These are phyloP conservation scores for Hartigia nigra DNA, from an alignment of 2,888 invertebrate species.

Conservation along the genomic window DNA sequence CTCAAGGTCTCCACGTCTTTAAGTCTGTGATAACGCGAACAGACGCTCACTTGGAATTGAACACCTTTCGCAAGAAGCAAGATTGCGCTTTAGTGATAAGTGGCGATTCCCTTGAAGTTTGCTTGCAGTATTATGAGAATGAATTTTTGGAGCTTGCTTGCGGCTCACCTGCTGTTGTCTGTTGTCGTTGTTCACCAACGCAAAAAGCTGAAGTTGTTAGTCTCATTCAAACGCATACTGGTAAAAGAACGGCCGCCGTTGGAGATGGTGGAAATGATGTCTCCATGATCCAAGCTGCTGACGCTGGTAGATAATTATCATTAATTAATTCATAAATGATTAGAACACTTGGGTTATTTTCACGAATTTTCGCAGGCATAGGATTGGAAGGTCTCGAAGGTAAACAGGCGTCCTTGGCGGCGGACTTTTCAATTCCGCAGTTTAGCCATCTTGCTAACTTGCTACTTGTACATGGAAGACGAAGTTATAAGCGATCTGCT, in stretches of 20 bases:
- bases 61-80: slow-evolving; percentile 72
- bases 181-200: slow-evolving; percentile 80
- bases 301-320: slow-evolving; percentile 61
- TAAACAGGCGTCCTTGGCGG: slow-evolving; percentile 92
- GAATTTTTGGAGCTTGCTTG: slow-evolving; percentile 81
- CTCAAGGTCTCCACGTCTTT: slow-evolving; percentile 83
- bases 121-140: slow-evolving; percentile 77
- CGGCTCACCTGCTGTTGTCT: slow-evolving; percentile 79
- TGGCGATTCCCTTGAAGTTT: slow-evolving; percentile 78
- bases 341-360: neutral
- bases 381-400: slow-evolving; percentile 94
- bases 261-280: slow-evolving; percentile 80
- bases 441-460: slow-evolving; percentile 87
- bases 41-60: slow-evolving; percentile 74
- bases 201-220: slow-evolving; percentile 78
- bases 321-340: neutral
- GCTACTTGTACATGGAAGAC: slow-evolving; percentile 90
- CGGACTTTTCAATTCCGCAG: slow-evolving; percentile 96
- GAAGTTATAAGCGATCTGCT: slow-evolving; percentile 95
- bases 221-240: slow-evolving; percentile 74
- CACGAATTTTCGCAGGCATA: slow-evolving; percentile 69
- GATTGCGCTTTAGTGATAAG: slow-evolving; percentile 79
- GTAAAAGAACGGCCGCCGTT: slow-evolving; percentile 71
- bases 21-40: slow-evolving; percentile 76
- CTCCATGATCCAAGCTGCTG: slow-evolving; percentile 78